Evolutionary conservation across 2,113 vertebrate genomes (phyloP).

Genomic region (Nestor notabilis): DNA sequence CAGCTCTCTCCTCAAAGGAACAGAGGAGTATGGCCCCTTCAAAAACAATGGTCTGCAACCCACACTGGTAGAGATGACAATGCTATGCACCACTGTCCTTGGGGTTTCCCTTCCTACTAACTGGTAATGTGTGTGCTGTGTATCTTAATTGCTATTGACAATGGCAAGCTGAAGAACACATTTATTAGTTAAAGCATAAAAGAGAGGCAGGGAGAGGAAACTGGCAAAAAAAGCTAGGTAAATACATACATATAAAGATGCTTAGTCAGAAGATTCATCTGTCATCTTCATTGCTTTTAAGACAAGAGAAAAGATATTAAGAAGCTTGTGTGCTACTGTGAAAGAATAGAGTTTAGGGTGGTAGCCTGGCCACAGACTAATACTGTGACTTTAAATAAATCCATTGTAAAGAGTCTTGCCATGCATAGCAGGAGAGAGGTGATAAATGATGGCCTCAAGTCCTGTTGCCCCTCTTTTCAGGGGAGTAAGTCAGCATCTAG

Average conservation of each 20-base stretch:
- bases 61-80: neutral
- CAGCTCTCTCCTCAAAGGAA: neutral
- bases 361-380: neutral
- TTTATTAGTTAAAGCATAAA: neutral
- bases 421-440: neutral
- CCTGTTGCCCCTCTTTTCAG: neutral
- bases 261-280: constrained; percentile 4
- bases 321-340: neutral
- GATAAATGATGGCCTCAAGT: neutral
- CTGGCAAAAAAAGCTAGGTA: accelerated
- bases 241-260: neutral
- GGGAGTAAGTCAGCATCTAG: neutral
- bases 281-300: neutral
- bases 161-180: neutral
- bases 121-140: neutral
- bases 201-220: neutral
- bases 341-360: neutral
- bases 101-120: neutral
- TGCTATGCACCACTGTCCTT: neutral
- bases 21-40: neutral
- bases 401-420: neutral
- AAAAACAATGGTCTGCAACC: neutral
- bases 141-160: constrained; percentile 3
- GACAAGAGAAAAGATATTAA: neutral
- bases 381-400: neutral